Evolutionary conservation across 2,888 invertebrate genomes (phyloP), one percentile per base, ranked within the genome.

Genomic region (Chymomyza fuscimana): DNA sequence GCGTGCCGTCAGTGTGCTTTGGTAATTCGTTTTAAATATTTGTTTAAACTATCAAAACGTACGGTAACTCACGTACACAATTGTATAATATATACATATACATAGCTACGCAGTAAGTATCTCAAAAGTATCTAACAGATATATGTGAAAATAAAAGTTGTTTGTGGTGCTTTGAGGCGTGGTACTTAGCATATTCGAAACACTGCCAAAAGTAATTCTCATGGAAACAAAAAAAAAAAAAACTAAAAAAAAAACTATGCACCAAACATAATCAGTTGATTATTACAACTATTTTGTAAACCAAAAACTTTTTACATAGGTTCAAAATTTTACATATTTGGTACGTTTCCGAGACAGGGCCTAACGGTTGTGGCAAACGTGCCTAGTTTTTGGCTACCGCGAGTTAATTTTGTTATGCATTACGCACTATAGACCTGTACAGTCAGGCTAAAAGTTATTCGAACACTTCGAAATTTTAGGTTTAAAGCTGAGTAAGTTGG

Each of bases 21-120:
- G 82, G 83, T 86, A 86, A 86, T 86, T 86, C 88, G 88, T 84
- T 86, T 85, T 80, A 86, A 86, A 86, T 86, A 86, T 86, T 86
- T 88, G 87, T 76, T 79, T 82, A 86, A 86, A 86, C 82, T 82
- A 86, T 86, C 87, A 86, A 79, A 84, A 80, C 78, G 78, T 78
- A 76, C 70, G 77, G 74, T 72, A 80, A 86, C 87, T 81, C 88
- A 88, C 87, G 88, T 88, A 81, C 76, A 73, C 78, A 71, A 67
- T 73, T 76, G 87, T 88, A 86, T 59, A 29, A 29, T 12, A 10
- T 46, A 61, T 32, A 32, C 9, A 32, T 32, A 32, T 32, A 32
- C 32, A 32, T 32, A 9, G 32, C 32, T 32, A 32, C 32, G 32
- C 32, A 32, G 36, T 61, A 15, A 40, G 19, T 36, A 61, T 61